Evolutionary conservation across 2,113 vertebrate species (phyloP).

Genomic region (Hipposideros armiger): DNA sequence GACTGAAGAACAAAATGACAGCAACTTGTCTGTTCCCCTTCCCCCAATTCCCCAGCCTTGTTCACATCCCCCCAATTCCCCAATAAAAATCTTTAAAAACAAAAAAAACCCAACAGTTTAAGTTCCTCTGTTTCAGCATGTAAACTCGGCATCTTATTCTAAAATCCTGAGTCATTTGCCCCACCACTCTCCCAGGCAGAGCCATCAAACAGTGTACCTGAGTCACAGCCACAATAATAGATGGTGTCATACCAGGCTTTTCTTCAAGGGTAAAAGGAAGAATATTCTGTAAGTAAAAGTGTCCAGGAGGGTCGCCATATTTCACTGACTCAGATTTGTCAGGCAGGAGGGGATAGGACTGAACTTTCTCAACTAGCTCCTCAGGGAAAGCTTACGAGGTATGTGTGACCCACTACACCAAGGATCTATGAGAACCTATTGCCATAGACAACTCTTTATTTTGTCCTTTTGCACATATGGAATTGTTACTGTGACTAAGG

Average conservation of each 20-base stretch:
- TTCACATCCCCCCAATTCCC: too few relatives aligned
- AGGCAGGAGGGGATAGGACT: background rate
- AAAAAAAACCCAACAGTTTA: background rate
- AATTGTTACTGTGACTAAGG: too few relatives aligned
- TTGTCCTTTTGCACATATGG: background rate
- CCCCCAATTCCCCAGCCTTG: too few relatives aligned
- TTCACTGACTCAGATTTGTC: background rate
- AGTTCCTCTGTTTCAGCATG: conserved; percentile 25
- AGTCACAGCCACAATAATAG: conserved; percentile 51
- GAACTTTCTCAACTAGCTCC: background rate
- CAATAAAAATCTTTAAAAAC: too few relatives aligned
- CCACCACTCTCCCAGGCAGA: conserved; percentile 58
- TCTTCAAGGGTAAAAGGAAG: conserved; percentile 13
- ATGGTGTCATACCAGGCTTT: background rate
- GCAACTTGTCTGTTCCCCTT: too few relatives aligned
- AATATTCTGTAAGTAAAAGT: conserved; percentile 9
- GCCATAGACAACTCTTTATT: background rate
- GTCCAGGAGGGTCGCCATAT: background rate
- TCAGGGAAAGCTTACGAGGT: background rate
- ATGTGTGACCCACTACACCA: background rate
- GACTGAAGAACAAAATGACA: too few relatives aligned
- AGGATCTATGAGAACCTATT: background rate
- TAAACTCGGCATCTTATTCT: conserved; percentile 81
- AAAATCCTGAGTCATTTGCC: conserved; percentile 65
- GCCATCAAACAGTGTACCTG: conserved; percentile 46